These are phyloP conservation scores for Brachionichthys hirsutus DNA, from an alignment of 2,113 vertebrate genomes.

Conservation along the genomic window DNA sequence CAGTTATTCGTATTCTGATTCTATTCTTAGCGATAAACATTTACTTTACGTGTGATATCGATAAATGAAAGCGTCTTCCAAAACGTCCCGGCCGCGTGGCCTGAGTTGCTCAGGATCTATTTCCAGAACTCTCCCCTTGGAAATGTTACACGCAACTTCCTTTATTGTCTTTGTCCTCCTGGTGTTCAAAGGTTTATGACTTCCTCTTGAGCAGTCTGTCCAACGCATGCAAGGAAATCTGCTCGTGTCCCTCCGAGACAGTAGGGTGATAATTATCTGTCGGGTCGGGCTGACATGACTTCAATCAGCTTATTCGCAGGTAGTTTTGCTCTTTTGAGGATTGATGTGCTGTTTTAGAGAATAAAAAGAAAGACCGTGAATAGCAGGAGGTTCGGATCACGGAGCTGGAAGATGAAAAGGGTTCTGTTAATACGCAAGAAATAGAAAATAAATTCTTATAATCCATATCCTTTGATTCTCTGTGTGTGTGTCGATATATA, in stretches of 20 bases:
- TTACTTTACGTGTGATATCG: no score
- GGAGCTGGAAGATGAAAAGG: neutral
- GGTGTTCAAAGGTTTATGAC: conserved; percentile 12
- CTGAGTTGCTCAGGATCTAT: no score
- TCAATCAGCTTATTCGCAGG: conserved; percentile 51
- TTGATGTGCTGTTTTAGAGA: conserved; percentile 37
- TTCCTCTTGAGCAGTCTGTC: conserved; percentile 5
- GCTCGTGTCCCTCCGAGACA: conserved; percentile 43
- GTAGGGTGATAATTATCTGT: conserved; percentile 55
- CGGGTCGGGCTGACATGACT: conserved; percentile 53
- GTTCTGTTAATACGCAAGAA: neutral
- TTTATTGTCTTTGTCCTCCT: conserved; percentile 10
- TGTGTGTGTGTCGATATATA: neutral
- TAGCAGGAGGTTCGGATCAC: no score
- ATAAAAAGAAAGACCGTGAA: conserved; percentile 14
- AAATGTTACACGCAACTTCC: neutral
- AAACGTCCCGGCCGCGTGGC: no score
- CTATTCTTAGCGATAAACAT: no score
- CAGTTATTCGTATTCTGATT: no score
- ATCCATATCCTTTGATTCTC: neutral
- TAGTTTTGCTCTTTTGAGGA: conserved; percentile 42
- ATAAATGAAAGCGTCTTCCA: no score
- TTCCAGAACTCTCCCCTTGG: no score
- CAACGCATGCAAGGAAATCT: conserved; percentile 28
- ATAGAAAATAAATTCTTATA: no score